A percentile compares a stretch with the other conserved stretches of the same genome.
Evolutionary conservation across 2,888 invertebrate species (phyloP).

Genomic region (Scaptomyza reducta): DNA sequence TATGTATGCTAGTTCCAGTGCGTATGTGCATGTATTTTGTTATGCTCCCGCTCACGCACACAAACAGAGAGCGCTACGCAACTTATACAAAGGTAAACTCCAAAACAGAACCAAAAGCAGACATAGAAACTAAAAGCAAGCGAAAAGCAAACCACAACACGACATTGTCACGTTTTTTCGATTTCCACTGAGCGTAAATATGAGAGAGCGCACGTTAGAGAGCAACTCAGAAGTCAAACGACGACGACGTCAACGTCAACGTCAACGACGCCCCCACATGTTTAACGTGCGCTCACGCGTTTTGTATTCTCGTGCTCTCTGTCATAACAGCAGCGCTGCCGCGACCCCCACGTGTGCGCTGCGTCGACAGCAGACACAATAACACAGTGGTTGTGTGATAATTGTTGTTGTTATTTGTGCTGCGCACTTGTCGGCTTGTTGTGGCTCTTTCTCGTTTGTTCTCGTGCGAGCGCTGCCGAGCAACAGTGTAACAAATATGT

Average conservation of each 20-base stretch:
- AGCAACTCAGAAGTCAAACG: constrained; percentile 44
- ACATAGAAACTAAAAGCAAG: constrained; percentile 41
- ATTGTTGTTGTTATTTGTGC: constrained; percentile 39
- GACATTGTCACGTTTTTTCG: constrained; percentile 74
- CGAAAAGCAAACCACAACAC: constrained; percentile 67
- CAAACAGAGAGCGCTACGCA: constrained; percentile 28
- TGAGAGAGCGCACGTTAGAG: constrained; percentile 29
- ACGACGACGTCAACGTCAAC: constrained; percentile 40
- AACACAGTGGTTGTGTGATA: constrained; percentile 44
- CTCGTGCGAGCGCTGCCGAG: constrained; percentile 35
- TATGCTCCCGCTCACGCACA: constrained; percentile 42
- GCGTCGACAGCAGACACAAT: constrained; percentile 47
- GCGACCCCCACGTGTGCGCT: constrained; percentile 70
- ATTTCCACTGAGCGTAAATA: constrained; percentile 18
- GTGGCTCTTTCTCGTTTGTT: constrained; percentile 45
- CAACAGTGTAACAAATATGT: constrained; percentile 59
- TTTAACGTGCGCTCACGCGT: constrained; percentile 45
- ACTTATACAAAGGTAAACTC: constrained; percentile 51
- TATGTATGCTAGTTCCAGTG: constrained; percentile 20
- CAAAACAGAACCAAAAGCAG: constrained; percentile 45
- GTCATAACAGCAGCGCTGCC: constrained; percentile 10
- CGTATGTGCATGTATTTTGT: constrained; percentile 36
- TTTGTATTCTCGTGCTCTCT: constrained; percentile 14
- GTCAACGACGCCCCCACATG: constrained; percentile 62
- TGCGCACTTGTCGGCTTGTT: constrained; percentile 70